A percentile compares a stretch with the other conserved stretches of the same genome.
Evolutionary conservation across 1,140 invertebrate genomes (phyloP).

Genomic region (Tetramorium parvispinum): DNA sequence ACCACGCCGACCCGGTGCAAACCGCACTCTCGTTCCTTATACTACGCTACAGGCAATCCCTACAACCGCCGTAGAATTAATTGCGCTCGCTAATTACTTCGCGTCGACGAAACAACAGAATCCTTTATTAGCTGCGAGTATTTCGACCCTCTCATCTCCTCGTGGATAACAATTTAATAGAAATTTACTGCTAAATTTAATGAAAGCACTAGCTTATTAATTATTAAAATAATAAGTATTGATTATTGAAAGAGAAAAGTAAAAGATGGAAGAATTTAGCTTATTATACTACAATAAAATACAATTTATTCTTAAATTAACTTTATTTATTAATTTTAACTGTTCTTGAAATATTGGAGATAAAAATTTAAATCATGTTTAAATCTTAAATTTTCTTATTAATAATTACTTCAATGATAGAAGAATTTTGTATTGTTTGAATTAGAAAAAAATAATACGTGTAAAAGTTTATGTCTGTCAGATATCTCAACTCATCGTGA

Average conservation of each 20-base stretch:
- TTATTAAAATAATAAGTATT: conserved; percentile 1
- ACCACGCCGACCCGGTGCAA: conserved; percentile 52
- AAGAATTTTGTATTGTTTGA: not conserved
- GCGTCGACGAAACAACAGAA: conserved; percentile 70
- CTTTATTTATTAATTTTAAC: not conserved
- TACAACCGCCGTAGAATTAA: conserved; percentile 75
- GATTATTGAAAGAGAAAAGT: not conserved
- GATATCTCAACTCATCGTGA: not conserved
- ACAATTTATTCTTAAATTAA: not conserved
- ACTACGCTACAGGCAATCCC: conserved; percentile 62
- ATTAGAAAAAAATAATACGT: not conserved
- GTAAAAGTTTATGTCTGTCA: not conserved
- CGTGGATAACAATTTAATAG: conserved; percentile 42
- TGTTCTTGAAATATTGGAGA: not conserved
- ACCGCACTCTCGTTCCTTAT: conserved; percentile 65
- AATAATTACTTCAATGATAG: not conserved
- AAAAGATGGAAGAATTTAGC: not conserved
- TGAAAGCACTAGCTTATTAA: conserved; percentile 3
- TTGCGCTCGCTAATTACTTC: conserved; percentile 76
- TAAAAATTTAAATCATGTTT: not conserved
- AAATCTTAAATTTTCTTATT: not conserved
- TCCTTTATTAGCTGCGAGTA: conserved; percentile 72
- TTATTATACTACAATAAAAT: not conserved
- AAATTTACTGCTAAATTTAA: conserved; percentile 40
- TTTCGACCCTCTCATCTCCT: conserved; percentile 51